phyloP scores from a whole-genome alignment of 1,140 invertebrate genomes.

The Bombus difficillimus region DNA sequence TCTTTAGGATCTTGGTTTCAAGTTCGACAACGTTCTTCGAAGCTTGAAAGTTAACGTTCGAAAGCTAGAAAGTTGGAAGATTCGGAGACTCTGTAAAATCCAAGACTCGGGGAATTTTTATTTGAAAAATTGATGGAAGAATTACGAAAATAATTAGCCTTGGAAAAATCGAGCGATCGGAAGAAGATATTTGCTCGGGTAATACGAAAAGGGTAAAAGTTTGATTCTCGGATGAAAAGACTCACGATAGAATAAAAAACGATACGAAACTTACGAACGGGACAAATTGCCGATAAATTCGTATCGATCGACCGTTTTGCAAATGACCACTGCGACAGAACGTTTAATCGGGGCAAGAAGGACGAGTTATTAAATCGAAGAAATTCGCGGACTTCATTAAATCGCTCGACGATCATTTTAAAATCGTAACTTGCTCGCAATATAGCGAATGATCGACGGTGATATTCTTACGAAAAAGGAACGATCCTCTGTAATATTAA shows the following conservation, averaged over 20 bases:
- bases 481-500: neutral
- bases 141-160: no score
- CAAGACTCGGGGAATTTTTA: no score
- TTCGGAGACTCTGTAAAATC: neutral
- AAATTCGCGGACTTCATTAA: neutral
- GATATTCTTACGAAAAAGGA: neutral
- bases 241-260: neutral
- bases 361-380: neutral
- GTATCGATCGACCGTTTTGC: neutral
- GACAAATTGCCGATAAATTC: slow-evolving; percentile 23
- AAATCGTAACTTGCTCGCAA: neutral
- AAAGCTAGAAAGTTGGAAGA: neutral
- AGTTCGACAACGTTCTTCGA: neutral
- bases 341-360: no score
- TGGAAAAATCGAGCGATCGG: neutral
- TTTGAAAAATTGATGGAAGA: no score
- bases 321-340: neutral
- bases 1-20: no score
- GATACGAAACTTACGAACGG: slow-evolving; percentile 8
- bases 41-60: neutral
- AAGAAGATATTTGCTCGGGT: neutral
- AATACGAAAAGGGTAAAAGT: neutral
- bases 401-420: neutral
- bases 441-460: neutral
- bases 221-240: neutral